Conservation (phyloP, 1,140 invertebrate species). For the Drosophila asahinai region DNA sequence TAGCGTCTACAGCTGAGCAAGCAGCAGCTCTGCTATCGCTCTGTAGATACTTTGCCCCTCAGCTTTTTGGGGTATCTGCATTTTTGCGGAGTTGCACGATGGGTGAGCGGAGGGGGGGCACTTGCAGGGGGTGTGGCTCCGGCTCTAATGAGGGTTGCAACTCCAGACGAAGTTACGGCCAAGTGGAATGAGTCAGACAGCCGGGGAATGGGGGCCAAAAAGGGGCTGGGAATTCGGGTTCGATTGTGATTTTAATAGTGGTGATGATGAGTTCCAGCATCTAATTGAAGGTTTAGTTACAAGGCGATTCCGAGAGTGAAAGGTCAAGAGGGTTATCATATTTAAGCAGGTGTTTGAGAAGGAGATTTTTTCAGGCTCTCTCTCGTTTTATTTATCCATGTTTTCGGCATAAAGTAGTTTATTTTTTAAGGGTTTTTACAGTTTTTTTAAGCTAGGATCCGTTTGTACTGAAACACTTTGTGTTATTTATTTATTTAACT, state of each 20-base stretch:
- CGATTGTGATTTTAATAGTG: constrained; percentile 18
- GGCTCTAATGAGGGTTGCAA: constrained; percentile 77
- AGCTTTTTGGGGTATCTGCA: constrained; percentile 37
- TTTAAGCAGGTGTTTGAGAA: not conserved
- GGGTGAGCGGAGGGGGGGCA: not conserved
- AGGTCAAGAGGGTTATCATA: constrained; percentile 34
- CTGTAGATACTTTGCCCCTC: constrained; percentile 24
- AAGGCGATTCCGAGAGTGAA: constrained; percentile 50
- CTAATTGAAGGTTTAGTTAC: constrained; percentile 31
- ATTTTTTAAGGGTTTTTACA: too few relatives aligned
- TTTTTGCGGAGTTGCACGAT: constrained; percentile 45
- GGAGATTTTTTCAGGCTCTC: not conserved
- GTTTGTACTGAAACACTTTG: too few relatives aligned
- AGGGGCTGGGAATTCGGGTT: constrained; percentile 14
- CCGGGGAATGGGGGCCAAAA: constrained; percentile 42
- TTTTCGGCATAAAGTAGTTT: not conserved
- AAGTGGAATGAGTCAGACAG: constrained; percentile 59
- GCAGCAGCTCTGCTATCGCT: constrained; percentile 63
- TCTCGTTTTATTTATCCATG: not conserved
- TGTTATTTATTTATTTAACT: not conserved
- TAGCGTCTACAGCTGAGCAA: constrained; percentile 71
- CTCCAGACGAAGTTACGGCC: constrained; percentile 65
- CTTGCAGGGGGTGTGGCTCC: constrained; percentile 53
- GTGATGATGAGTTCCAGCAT: constrained; percentile 8
- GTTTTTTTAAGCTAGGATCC: too few relatives aligned